A percentile compares a stretch with the other conserved stretches of the same genome.
Evolutionary conservation across 2,888 invertebrate genomes (phyloP).

Genomic region (Spialia ferax): DNA sequence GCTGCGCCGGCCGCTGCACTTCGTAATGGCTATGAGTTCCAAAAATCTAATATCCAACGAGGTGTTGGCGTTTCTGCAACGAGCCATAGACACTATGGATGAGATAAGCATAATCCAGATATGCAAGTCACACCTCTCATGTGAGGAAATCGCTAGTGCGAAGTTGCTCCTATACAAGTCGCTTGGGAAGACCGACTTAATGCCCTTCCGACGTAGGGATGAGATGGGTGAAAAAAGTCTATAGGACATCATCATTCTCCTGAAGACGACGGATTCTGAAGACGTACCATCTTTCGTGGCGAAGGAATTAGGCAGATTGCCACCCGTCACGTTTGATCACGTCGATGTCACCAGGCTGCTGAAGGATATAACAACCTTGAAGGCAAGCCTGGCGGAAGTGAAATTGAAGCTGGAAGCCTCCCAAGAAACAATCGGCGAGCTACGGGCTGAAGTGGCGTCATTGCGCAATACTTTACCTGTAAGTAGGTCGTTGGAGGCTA

Average conservation of each 20-base stretch:
- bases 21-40: neutral
- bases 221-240: neutral
- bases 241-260: neutral
- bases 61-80: neutral
- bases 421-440: neutral
- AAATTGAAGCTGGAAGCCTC: constrained; percentile 11
- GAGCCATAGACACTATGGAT: neutral
- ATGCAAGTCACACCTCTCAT: neutral
- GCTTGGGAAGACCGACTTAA: neutral
- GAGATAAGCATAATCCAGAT: neutral
- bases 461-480: constrained; percentile 6
- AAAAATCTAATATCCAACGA: neutral
- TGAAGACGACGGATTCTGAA: neutral
- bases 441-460: constrained; percentile 11
- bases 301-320: neutral
- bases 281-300: constrained; percentile 4
- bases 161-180: constrained; percentile 5
- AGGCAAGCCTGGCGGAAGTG: constrained; percentile 3
- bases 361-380: neutral
- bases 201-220: neutral
- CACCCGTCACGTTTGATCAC: constrained; percentile 5
- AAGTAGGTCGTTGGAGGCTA: neutral
- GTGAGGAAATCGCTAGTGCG: neutral
- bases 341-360: constrained; percentile 8
- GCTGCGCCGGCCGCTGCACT: neutral